phyloP scores from a whole-genome alignment of 1,140 invertebrate species.

The Drosophila tropicalis region DNA sequence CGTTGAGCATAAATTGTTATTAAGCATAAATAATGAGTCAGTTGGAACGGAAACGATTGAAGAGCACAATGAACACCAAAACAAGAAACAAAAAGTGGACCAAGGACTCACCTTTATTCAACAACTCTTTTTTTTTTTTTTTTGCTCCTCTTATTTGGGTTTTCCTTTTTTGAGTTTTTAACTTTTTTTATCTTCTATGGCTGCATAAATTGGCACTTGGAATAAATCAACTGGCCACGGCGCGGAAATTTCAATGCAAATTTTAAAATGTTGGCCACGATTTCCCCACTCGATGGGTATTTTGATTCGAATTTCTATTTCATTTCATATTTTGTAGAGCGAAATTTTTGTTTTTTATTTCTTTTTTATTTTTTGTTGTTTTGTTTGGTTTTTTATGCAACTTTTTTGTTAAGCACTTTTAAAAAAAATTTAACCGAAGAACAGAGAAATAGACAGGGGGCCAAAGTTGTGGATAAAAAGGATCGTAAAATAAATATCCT shows the following conservation, averaged over 20 bases:
- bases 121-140: conserved; percentile 10
- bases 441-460: conserved; percentile 67
- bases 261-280: conserved; percentile 13
- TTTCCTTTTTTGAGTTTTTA: neutral
- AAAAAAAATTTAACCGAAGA: conserved; percentile 50
- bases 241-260: conserved; percentile 42
- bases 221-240: conserved; percentile 17
- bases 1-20: conserved; percentile 38
- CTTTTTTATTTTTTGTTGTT: no score
- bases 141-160: neutral
- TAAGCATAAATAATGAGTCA: neutral
- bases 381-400: conserved; percentile 24
- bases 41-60: neutral
- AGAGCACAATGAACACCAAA: neutral
- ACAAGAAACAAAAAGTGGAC: neutral
- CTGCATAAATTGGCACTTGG: conserved; percentile 51
- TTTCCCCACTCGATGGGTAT: neutral
- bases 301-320: conserved; percentile 21
- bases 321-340: conserved; percentile 18
- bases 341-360: conserved; percentile 43
- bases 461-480: conserved; percentile 32
- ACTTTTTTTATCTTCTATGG: conserved; percentile 33
- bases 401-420: conserved; percentile 57
- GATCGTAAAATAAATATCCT: conserved; percentile 69
- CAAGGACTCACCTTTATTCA: conserved; percentile 40